Evolutionary conservation across 2,113 vertebrate species (phyloP).

Genomic region (Anas platyrhynchos): DNA sequence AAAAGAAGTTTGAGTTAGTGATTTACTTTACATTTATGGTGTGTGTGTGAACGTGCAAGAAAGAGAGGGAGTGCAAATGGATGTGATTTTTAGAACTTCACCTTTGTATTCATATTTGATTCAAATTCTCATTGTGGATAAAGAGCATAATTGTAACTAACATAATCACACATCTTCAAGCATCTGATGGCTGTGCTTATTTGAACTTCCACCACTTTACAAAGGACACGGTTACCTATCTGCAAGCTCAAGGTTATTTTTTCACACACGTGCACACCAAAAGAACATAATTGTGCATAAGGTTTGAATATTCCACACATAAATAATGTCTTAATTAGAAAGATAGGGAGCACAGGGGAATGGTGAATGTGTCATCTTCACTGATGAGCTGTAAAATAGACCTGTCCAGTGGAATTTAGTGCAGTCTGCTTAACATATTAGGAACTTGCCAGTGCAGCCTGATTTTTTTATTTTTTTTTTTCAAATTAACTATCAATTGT

Average conservation of each 20-base stretch:
- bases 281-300: not conserved
- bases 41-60: not conserved
- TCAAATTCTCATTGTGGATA: not conserved
- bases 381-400: conserved; percentile 18
- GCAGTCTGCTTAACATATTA: not conserved
- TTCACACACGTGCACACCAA: not conserved
- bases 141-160: not conserved
- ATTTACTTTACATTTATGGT: not conserved
- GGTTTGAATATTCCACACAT: not conserved
- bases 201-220: conserved; percentile 14
- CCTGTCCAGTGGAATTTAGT: conserved; percentile 18
- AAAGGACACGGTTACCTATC: not conserved
- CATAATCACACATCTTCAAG: conserved; percentile 56
- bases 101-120: not conserved
- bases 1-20: not conserved
- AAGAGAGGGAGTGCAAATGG: not conserved
- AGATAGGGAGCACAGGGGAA: not conserved
- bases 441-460: conserved; percentile 26
- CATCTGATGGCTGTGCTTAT: conserved; percentile 61
- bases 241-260: not conserved
- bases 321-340: not conserved
- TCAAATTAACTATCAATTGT: conserved; percentile 12
- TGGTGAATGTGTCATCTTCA: not conserved
- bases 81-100: not conserved
- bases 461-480: not conserved